phyloP scores from a whole-genome alignment of 2,113 vertebrate species.

The Ceyx cyanopectus region DNA sequence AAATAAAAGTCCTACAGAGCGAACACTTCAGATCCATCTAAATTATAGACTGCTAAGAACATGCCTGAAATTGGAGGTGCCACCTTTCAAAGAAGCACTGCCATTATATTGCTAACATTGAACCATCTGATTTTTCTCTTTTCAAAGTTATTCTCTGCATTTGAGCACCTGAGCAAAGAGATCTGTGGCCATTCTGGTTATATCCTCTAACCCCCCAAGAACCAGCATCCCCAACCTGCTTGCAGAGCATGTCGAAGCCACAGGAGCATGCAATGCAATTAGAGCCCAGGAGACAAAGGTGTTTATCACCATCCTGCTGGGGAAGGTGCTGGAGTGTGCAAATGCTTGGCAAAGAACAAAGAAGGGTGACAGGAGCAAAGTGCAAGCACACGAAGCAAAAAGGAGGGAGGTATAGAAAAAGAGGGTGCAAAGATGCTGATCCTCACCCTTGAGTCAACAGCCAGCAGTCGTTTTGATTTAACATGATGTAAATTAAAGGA shows the following conservation, averaged over 20 bases:
- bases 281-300: neutral
- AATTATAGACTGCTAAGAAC: slow-evolving; percentile 44
- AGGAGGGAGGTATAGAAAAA: neutral
- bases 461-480: neutral
- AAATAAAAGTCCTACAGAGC: slow-evolving; percentile 28
- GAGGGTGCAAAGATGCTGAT: neutral
- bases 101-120: neutral
- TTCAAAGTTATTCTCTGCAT: neutral
- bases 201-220: neutral
- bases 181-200: neutral
- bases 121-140: neutral
- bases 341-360: neutral
- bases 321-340: fast-evolving
- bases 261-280: neutral
- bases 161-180: neutral
- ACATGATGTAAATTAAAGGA: neutral
- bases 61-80: neutral
- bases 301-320: neutral
- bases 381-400: neutral
- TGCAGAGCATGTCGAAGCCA: neutral
- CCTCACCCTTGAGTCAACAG: neutral
- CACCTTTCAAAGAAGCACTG: slow-evolving; percentile 4
- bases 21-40: slow-evolving; percentile 25
- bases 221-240: neutral
- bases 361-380: neutral